These are phyloP conservation scores for Miniopterus natalensis DNA, from an alignment of 2,113 vertebrate genomes.

Conservation along the genomic window DNA sequence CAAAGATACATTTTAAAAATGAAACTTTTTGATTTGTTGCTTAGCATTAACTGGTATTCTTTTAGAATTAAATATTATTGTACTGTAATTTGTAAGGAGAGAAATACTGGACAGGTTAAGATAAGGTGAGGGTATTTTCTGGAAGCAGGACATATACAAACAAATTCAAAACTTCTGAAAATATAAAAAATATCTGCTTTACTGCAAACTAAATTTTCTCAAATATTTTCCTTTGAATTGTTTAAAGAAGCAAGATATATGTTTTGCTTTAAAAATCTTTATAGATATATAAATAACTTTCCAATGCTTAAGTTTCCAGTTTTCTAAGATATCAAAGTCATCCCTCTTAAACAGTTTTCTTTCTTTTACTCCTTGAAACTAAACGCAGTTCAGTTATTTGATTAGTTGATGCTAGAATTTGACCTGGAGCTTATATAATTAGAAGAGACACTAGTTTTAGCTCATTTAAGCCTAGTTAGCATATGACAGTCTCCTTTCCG, in stretches of 20 bases:
- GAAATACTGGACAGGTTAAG: not conserved
- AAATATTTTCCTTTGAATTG: slow-evolving; percentile 39
- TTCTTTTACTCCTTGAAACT: slow-evolving; percentile 71
- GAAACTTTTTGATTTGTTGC: not conserved
- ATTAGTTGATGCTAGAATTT: slow-evolving; percentile 84
- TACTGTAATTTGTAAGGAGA: slow-evolving; percentile 13
- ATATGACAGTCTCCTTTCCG: slow-evolving; percentile 86
- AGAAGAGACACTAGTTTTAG: slow-evolving; percentile 86
- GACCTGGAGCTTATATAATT: slow-evolving; percentile 90
- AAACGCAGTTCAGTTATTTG: slow-evolving; percentile 81
- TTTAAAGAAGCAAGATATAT: slow-evolving; percentile 17
- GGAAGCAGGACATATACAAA: not conserved
- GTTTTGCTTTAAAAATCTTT: not conserved
- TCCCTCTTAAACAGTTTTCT: slow-evolving; percentile 58
- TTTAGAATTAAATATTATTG: slow-evolving; percentile 61
- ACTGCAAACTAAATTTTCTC: slow-evolving; percentile 23
- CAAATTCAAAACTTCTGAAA: slow-evolving; percentile 52
- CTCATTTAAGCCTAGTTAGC: slow-evolving; percentile 87
- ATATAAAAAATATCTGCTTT: slow-evolving; percentile 9
- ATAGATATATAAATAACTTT: slow-evolving; percentile 26
- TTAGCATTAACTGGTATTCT: slow-evolving; percentile 11
- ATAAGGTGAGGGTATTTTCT: not conserved
- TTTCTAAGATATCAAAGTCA: slow-evolving; percentile 73
- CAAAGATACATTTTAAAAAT: slow-evolving; percentile 46
- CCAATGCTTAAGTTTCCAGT: not conserved